These are phyloP conservation scores for Carduelis carduelis DNA, from an alignment of 2,797 vertebrate genomes.

Conservation along the genomic window DNA sequence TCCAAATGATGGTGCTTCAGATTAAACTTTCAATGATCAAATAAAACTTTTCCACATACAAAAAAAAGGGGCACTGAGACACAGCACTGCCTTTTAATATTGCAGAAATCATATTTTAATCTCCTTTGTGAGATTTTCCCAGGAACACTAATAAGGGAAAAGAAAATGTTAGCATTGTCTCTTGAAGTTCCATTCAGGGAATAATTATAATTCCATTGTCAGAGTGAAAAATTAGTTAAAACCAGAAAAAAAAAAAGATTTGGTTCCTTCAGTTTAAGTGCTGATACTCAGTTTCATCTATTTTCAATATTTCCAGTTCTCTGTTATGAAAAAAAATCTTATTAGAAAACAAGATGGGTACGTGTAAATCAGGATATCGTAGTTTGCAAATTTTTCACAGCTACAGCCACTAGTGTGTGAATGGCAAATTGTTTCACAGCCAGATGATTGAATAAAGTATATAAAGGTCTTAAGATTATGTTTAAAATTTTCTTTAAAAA, in stretches of 20 bases:
- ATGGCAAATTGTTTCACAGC: background rate
- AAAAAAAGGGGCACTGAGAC: background rate
- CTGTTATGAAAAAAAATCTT: background rate
- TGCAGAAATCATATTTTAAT: background rate
- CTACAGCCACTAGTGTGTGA: background rate
- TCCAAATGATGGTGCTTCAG: background rate
- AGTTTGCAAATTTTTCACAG: background rate
- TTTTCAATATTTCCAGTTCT: background rate
- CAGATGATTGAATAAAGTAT: background rate
- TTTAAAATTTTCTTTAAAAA: background rate
- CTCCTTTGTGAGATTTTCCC: background rate
- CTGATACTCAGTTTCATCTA: background rate
- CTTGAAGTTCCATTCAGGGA: background rate
- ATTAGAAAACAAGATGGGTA: background rate
- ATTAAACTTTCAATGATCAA: background rate
- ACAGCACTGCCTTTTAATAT: background rate
- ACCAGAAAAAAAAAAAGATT: background rate
- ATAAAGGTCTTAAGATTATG: background rate
- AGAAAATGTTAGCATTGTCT: background rate
- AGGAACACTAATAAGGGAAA: background rate
- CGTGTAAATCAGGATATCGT: background rate
- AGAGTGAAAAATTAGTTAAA: background rate
- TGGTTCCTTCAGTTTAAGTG: background rate
- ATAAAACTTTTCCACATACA: background rate
- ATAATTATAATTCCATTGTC: background rate